Base-by-base conservation (phyloP, 1,140 invertebrate genomes). In the Pseudomyrmex sp. region DNA sequence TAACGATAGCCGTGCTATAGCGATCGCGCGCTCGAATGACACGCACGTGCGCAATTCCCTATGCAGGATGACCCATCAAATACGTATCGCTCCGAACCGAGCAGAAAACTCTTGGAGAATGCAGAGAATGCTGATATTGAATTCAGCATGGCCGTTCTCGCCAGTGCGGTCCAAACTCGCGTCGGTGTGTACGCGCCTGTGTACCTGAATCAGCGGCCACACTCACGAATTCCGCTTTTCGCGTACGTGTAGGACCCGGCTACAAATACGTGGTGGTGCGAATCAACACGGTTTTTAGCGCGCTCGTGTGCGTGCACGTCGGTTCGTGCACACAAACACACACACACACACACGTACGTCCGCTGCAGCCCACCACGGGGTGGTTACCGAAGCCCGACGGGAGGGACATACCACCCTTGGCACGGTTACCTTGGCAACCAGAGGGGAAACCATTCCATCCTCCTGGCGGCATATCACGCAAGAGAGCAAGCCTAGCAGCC, bases 131-230 rank as follows among this genome's bases (percentile, higher is more conserved):
- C 91, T 92, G 92, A 94, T 94, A 94, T 94, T 94, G 93, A 94
- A 94, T 94, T 94, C 94, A 94, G 93, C 93, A 94, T 94, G 93
- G 93, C 94, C 91, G 93, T 92, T 91, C 91, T 72, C 84, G 87
- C 88, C 86, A 84, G 85, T 77, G 82, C 85, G 87, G 86, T 91
- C 72, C 87, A 63, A 52, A 85, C 86, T 79, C 88, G 76, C 54
- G 68, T 58, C 44, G 35, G 59, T 76, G 74, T 52, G 50, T 35
- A 66, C 68, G 62, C 35, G 35, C 35, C 35, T 35, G 35, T 44
- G 70, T 79, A 80, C 76, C 76, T 80, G 76, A 80, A 80, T 80
- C 76, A 80, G 58, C 62, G 23, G 23, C 50, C 69, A 56, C 61
- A 73, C 56, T 54, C 52, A 70, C 59, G 20, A 61, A 77, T 83